A percentile compares a stretch with the other conserved stretches of the same genome.
These are phyloP conservation scores for Calameuta idolon DNA, from an alignment of 2,888 invertebrate species.

Conservation along the genomic window DNA sequence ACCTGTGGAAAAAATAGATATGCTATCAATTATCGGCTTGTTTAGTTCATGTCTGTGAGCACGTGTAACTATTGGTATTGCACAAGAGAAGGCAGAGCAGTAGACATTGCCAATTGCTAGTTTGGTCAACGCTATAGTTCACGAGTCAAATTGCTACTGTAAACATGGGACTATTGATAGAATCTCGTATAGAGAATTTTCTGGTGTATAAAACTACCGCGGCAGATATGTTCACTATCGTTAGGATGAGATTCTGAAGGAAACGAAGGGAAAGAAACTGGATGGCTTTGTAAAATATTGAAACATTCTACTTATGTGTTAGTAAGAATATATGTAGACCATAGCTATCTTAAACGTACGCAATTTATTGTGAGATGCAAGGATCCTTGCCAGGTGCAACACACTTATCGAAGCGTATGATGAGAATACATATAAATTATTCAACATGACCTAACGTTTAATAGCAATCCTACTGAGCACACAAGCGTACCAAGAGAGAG, in stretches of 20 bases:
- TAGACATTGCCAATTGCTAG: background rate
- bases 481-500: background rate
- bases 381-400: slow-evolving; percentile 6
- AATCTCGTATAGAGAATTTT: background rate
- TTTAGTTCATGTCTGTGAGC: background rate
- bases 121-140: slow-evolving; percentile 6
- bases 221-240: background rate
- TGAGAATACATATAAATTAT: slow-evolving; percentile 1
- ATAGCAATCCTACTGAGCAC: background rate
- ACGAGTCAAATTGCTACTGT: slow-evolving; percentile 2
- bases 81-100: background rate
- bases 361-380: background rate
- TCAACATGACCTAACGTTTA: background rate
- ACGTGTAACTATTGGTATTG: background rate
- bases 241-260: background rate
- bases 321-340: background rate
- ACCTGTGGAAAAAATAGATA: background rate
- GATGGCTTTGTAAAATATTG: background rate
- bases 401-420: background rate
- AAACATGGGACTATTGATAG: slow-evolving; percentile 4
- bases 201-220: background rate
- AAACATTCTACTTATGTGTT: background rate
- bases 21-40: background rate
- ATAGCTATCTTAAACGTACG: background rate
- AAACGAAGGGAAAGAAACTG: background rate